Evolutionary conservation across 2,797 vertebrate genomes (phyloP), one percentile per base, ranked within the genome.

Genomic region (Sciaenops ocellatus): DNA sequence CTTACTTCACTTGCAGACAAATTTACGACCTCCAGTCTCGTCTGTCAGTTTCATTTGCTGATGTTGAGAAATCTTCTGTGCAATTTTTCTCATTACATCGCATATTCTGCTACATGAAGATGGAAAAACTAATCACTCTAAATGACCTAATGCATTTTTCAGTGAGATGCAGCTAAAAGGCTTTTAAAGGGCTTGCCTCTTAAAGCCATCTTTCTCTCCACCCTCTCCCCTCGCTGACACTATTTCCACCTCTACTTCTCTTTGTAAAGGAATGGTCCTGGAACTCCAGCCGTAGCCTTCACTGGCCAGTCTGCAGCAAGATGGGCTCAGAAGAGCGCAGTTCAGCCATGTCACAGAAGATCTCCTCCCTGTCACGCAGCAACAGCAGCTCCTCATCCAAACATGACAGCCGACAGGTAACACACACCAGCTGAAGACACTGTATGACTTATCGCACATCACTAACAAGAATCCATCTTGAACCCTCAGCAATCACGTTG

Each of bases 311-410:
- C 78, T 73, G 74, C 65, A 81, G 76, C 18, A 69, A 82, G 82
- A 99, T 98, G 98, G 96, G 90, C 85, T 94, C 92, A 67, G 97
- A 99, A 87, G 98, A 98, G 89, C 96, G 94, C 87, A 94, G 86
- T 88, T 94, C 96, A 2, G 90, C 89, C 64, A 96, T 96, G 92
- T 96, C 98, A 60, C 97, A 98, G 90, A 99, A 97, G 92, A 94
- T 97, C 93, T 94, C 97, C 34, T 98, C 97, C 68, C 94, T 97
- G 85, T 99, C 98, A 42, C 96, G 96, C 91, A 99, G 98, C 93
- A 98, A 97, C 72, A 99, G 98, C 92, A 99, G 97, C 95, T 97
- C 97, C 85, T 99, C 98, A 10, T 99, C 98, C 75, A 99, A 98
- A 93, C 96, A 97, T 55, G 98, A 97, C 90, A 97, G 97, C 90